A percentile compares a stretch with the other conserved stretches of the same genome.
These are phyloP conservation scores for Drosophila carrolli DNA, from an alignment of 1,140 invertebrate species.

Conservation along the genomic window DNA sequence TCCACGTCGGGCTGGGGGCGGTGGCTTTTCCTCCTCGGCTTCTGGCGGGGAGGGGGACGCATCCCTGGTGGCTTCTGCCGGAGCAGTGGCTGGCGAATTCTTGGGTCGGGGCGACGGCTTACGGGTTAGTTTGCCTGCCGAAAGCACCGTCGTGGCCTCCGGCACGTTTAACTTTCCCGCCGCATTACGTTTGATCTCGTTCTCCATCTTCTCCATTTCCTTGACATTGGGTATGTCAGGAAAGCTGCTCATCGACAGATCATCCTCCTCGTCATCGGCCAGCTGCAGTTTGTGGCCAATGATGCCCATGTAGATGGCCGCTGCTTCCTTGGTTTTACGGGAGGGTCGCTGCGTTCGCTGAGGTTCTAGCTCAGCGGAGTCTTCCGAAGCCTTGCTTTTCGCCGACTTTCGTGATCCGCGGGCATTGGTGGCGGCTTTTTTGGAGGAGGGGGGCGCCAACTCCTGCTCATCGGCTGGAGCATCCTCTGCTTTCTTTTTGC, in stretches of 20 bases:
- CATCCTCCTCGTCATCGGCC: conserved; percentile 87
- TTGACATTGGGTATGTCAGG: conserved; percentile 88
- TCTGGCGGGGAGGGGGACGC: conserved; percentile 18
- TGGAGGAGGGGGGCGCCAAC: conserved; percentile 48
- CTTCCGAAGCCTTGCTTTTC: conserved; percentile 43
- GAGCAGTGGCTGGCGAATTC: conserved; percentile 4
- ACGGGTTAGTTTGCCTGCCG: conserved; percentile 23
- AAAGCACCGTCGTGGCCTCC: conserved; percentile 29
- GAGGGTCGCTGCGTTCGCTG: conserved; percentile 85
- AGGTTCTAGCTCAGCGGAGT: conserved; percentile 19
- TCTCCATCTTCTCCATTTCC: conserved; percentile 87
- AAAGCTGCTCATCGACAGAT: conserved; percentile 88
- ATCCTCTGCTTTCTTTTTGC: conserved; percentile 51
- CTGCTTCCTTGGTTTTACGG: conserved; percentile 91
- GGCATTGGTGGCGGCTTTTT: conserved; percentile 47
- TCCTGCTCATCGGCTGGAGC: conserved; percentile 38
- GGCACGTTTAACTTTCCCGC: conserved; percentile 58
- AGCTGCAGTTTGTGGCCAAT: conserved; percentile 88
- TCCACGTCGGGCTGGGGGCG: conserved; percentile 54
- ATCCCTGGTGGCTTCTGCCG: conserved; percentile 9
- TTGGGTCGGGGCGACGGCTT: conserved; percentile 40
- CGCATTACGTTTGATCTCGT: conserved; percentile 86
- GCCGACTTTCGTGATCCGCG: conserved; percentile 53
- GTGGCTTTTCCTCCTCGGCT: conserved; percentile 35
- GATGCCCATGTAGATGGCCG: conserved; percentile 90